Base-by-base conservation (phyloP, 2,888 invertebrate species). In the Flexamia atlantica region DNA sequence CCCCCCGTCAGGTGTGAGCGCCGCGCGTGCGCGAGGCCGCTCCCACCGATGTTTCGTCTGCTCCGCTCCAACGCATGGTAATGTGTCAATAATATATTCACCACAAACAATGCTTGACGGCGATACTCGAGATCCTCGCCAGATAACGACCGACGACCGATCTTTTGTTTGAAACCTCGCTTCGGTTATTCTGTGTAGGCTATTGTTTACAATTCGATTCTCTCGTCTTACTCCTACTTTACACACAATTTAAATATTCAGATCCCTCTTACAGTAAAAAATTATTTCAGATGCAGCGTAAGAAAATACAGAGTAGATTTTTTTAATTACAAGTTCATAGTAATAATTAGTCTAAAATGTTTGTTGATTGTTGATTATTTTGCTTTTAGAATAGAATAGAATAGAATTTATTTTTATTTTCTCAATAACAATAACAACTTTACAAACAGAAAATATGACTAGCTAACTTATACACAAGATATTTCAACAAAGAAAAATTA, bases 51-150 rank as follows among this genome's bases (percentile, higher is more conserved):
- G 74, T 74, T 42, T 74, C 17, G 46, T 20, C 74, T 42, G 74
- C 10, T 23, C 25, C 7, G 60, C n/a, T 70, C 20, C 74, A 42
- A 36, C 74, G 76, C 57, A 79, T 79, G 57, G 79, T 36, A 79
- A 79, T 79, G 57, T 32, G 57, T 23, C 53, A 46, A 79, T 79
- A 64, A 42, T 30, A 30, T 57, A 46, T 83, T 79, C 79, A 57
- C 20, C 79, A 20, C 53, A 79, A 57, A 79, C 79, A 79, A 79
- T 79, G 79, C 79, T 50, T 42, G 57, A 79, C 57, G 53, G 57
- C 79, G 20, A 79, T 50, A 36, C 32, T 9, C 17, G 32, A 28
- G 79, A 79, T 79, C 36, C 12, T 36, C 30, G 23, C 32, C 79
- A 9, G 79, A 79, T 79, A 79, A 57, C 79, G 17, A 5, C 14